phyloP scores from a whole-genome alignment of 2,888 invertebrate genomes.

The Metopia argyrocephala region DNA sequence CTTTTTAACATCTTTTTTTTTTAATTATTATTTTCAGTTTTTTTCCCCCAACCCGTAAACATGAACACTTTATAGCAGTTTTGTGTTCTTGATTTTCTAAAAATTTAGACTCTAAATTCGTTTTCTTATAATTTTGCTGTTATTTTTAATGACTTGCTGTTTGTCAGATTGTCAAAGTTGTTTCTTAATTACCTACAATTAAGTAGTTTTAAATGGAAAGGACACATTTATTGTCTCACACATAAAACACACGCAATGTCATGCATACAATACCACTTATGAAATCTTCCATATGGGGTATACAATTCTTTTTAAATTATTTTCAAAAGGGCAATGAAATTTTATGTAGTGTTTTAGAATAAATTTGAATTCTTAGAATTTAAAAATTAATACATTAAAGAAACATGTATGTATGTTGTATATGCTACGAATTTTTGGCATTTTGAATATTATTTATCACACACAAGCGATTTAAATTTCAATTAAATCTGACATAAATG shows the following conservation, averaged over 20 bases:
- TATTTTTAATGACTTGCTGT: conserved; percentile 46
- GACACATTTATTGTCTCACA: conserved; percentile 4
- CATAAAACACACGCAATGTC: background rate
- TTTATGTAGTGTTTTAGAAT: no score
- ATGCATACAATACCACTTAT: background rate
- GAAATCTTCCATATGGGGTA: conserved; percentile 8
- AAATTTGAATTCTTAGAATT: no score
- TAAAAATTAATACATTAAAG: no score
- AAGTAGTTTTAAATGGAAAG: conserved; percentile 19
- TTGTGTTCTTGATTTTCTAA: conserved; percentile 32
- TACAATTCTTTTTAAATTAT: background rate
- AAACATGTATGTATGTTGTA: no score
- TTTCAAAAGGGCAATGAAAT: background rate
- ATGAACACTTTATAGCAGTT: conserved; percentile 28
- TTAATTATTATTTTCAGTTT: background rate
- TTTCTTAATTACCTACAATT: conserved; percentile 42
- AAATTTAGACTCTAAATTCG: conserved; percentile 11
- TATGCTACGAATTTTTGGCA: no score
- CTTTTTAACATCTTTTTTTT: no score
- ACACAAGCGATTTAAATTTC: no score
- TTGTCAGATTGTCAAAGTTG: conserved; percentile 41
- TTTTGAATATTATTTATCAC: no score
- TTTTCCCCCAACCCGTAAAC: conserved; percentile 29
- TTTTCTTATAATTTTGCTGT: background rate
- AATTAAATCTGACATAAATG: no score